A percentile compares a stretch with the other conserved stretches of the same genome.
Evolutionary conservation across 2,888 invertebrate genomes (phyloP).

Genomic region (Halocaridina rubra): DNA sequence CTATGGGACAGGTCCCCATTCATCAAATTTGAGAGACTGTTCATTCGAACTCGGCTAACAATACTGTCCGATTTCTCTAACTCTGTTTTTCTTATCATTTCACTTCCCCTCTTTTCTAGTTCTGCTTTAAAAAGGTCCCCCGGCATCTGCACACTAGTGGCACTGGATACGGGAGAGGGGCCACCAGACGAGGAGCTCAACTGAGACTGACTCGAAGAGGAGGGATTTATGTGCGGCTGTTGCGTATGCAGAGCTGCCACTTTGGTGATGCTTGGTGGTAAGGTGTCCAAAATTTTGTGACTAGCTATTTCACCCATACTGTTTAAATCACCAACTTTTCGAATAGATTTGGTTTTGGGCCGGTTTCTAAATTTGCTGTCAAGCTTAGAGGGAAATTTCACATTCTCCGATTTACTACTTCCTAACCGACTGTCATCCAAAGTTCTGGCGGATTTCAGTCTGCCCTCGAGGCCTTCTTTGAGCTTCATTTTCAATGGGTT

Average conservation of each 20-base stretch:
- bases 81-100: conserved; percentile 28
- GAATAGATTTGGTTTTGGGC: conserved; percentile 51
- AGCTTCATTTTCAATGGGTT: conserved; percentile 27
- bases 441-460: conserved; percentile 48
- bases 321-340: conserved; percentile 59
- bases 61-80: conserved; percentile 17
- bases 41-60: background rate
- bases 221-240: conserved; percentile 63
- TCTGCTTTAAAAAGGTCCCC: conserved; percentile 46
- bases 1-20: conserved; percentile 56
- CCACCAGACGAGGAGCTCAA: background rate
- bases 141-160: background rate
- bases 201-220: conserved; percentile 32
- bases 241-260: conserved; percentile 63
- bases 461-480: conserved; percentile 50
- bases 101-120: conserved; percentile 50
- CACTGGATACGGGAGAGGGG: background rate
- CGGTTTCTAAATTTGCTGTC: conserved; percentile 52
- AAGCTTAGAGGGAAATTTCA: conserved; percentile 40
- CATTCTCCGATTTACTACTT: conserved; percentile 43
- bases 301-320: conserved; percentile 63
- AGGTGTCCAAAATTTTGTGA: conserved; percentile 63
- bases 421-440: conserved; percentile 43
- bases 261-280: conserved; percentile 63
- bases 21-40: conserved; percentile 27